Base-by-base conservation (phyloP, 2,888 invertebrate species). In the Drosophila meridiana region DNA sequence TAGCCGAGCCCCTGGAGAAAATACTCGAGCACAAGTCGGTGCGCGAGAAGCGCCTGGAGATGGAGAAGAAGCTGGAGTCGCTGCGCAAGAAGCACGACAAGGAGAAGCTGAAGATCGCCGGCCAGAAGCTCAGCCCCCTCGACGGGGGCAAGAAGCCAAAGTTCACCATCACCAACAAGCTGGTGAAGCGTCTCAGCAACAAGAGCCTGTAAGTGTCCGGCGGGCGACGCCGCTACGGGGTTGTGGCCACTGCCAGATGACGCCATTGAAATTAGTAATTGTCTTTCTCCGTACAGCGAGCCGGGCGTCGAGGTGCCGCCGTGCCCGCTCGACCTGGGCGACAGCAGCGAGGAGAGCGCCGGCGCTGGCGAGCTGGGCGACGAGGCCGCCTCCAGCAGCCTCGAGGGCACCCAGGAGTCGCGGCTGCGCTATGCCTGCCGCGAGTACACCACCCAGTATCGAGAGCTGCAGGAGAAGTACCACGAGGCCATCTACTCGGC, bases 61-160 rank as follows among this genome's bases (percentile, higher is more conserved):
- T 98, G 79, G 97, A 98, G 64, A 97, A 98, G 91, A 98, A 98
- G 91, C 92, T 99, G 65, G 98, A 98, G 84, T 94, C 95, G 36
- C 91, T 98, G 68, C 94, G 96, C 62, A 96, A 97, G 90, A 97
- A 97, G 85, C 96, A 96, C 89, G 97, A 97, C 82, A 97, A 97
- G 93, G 96, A 96, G 85, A 95, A 95, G 89, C 90, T 94, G 48
- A 95, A 96, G 67, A 93, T 95, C 0, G 93, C 94, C 0, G 93
- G 94, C 38, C 95, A 95, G 82, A 94, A 95, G 67, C 93, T 95
- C 0, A 96, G 95, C 79, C 93, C 93, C 11, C 60, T 91, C 32
- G 94, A 94, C 40, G 95, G 95, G 5, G 95, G 95, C 34, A 95
- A 95, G 78, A 95, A 94, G 87, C 94, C 96, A 14, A 97, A 96